Base-by-base conservation (phyloP, 2,797 vertebrate genomes). In the Acipenser transmontanus region DNA sequence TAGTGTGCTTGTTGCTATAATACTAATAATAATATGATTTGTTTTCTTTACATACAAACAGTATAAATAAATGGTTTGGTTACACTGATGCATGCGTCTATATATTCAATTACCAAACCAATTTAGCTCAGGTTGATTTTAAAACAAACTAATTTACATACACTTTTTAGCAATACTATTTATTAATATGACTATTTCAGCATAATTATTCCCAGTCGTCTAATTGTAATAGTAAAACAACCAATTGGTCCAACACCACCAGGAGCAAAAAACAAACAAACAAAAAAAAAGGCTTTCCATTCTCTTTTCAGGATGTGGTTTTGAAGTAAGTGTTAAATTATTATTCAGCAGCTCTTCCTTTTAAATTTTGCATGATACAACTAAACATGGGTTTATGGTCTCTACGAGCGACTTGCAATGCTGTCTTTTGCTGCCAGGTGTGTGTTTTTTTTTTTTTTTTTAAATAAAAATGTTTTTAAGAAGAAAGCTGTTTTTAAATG, bases 251-350 rank as follows among this genome's bases (percentile, higher is more conserved):
- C 34, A 34, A 34, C 34, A 34, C 34, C 3, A 34, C 34, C 34
- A 34, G 34, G 34, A 1, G 20, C 20, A 3, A 0, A 34, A 34
- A 34, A 34, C 4, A 20, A 20, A 20, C 20, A 20, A 20, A 20
- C n/a, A 17, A 17, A 17, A 17, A 17, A 17, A 34, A 34, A 34
- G 34, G 3, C 34, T 34, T 54, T 9, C 52, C 52, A n/a, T 54
- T 17, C 11, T 47, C n/a, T 61, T 61, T 61, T 13, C 60, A 34
- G 60, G 60, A 34, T 61, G 60, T 61, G 17, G 60, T 8, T 47
- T 34, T 12, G 11, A 14, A 12, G 7, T 47, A 54, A n/a, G 52
- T 54, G 52, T 54, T 47, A 61, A 34, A 61, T 20, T 61, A 34
- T 20, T 61, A 61, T 14, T 61, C 47, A 61, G 60, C 17, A 17